phyloP scores from a whole-genome alignment of 2,797 vertebrate species.

The Spinus olivaceus region DNA sequence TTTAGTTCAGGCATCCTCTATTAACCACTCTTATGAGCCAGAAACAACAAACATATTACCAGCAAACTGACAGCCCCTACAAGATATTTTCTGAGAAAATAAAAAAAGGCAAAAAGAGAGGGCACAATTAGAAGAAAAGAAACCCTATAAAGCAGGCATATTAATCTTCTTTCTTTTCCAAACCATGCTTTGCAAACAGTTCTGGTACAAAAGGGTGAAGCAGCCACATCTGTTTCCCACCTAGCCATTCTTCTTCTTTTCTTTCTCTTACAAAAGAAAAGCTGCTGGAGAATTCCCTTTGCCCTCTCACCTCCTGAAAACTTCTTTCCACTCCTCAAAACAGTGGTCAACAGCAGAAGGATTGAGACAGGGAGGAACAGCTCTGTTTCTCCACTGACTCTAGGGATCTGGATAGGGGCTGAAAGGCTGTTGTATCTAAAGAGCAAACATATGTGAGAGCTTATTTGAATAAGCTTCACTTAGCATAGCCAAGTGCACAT shows the following conservation, averaged over 20 bases:
- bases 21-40: not conserved
- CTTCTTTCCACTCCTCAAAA: not conserved
- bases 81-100: not conserved
- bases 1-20: not conserved
- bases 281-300: not conserved
- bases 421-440: not conserved
- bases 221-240: not conserved
- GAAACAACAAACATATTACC: not conserved
- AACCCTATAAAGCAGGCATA: not conserved
- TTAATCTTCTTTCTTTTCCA: not conserved
- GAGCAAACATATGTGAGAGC: not conserved
- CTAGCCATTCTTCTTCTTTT: not conserved
- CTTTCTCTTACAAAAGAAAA: not conserved
- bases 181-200: not conserved
- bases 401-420: not conserved
- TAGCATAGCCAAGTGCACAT: not conserved
- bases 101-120: not conserved
- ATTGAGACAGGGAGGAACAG: not conserved
- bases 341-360: not conserved
- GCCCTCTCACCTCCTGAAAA: not conserved
- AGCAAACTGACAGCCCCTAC: not conserved
- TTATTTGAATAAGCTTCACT: not conserved
- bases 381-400: not conserved
- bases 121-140: not conserved
- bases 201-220: not conserved